Base-by-base conservation (phyloP, 2,888 invertebrate genomes). In the Syrista parreyssii region DNA sequence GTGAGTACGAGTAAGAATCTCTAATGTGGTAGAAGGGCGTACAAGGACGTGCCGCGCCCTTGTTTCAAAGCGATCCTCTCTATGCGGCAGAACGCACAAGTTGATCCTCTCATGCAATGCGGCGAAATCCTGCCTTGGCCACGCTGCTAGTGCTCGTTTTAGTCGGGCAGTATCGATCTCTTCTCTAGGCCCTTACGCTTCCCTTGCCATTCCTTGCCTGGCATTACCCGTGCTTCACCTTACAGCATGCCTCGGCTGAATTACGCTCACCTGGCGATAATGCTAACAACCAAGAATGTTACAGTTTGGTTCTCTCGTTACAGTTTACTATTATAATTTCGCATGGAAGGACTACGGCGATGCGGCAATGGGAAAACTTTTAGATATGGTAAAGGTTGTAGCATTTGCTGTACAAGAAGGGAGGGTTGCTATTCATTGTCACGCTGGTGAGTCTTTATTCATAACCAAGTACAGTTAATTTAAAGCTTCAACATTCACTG, bases 311-410 rank as follows among this genome's bases (percentile, higher is more conserved):
- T 71, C 33, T 79, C 78, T 40, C 76, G 81, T 92, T 92, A 36
- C 93, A 97, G 97, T 97, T 82, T 97, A 95, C 91, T 97, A 96
- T 92, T 98, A 97, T 93, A 98, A 98, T 92, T 98, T 97, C 90
- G 95, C 95, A 3, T 96, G 96, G 95, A 94, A 95, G 68, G 97
- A 98, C 91, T 97, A 97, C 90, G 96, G 96, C 0, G 96, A 96
- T 79, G 96, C 96, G 0, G 95, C 95, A 4, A 92, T 96, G 84
- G 93, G 94, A 73, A 95, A 95, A 11, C 92, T 98, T n/a, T 92
- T 97, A 83, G 97, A 97, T 88, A 97, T 97, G 95, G 96, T 97
- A n/a, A 97, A 97, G 92, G 97, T 97, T 12, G 93, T 97, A 87
- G 95, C 96, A 68, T 98, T 97, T 91, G 95, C 96, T 0, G 92